Evolutionary conservation across 2,888 invertebrate species (phyloP), one percentile per base, ranked within the genome.

Genomic region (Metallyticus violacea): DNA sequence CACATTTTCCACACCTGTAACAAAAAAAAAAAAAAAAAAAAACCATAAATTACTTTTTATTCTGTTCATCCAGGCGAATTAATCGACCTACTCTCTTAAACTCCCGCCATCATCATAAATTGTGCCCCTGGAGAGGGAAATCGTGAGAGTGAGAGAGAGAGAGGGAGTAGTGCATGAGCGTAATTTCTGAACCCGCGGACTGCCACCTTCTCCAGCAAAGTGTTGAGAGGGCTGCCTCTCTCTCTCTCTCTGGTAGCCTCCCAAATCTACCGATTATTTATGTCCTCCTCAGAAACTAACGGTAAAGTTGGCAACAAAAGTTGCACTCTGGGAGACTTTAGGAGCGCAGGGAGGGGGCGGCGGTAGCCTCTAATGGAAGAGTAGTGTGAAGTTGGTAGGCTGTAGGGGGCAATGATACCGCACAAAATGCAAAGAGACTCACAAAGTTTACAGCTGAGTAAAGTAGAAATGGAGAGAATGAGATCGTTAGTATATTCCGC

Each of bases 361-460:
- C 9, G 40, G 83, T 25, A 26, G 22, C 28, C 26, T 79, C 77
- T 83, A 83, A 83, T 83, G 83, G 77, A 77, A 62, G 81, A 81
- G 25, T 81, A 62, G 81, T 62, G 62, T 40, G 1, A 81, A 29
- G 26, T 26, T 26, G 25, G 25, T 62, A 27, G 76, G 82, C 26
- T 83, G 27, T 4, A 15, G 77, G 83, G 77, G 22, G 77, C 76
- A 83, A 83, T 83, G 83, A 77, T 77, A 83, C 27, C 76, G 40
- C 40, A 62, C 40, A 77, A 81, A 77, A 83, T 83, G 62, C 83
- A 83, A 77, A 77, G 83, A 83, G 77, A 83, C 83, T 83, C 26
- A 28, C 77, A 77, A 83, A 83, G 83, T 83, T 83, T 27, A 15
- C 29, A 7, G 29, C 25, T 29, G 80, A n/a, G 80, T 28, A 15